Base-by-base conservation (phyloP, 2,113 vertebrate genomes). In the Anser cygnoides region DNA sequence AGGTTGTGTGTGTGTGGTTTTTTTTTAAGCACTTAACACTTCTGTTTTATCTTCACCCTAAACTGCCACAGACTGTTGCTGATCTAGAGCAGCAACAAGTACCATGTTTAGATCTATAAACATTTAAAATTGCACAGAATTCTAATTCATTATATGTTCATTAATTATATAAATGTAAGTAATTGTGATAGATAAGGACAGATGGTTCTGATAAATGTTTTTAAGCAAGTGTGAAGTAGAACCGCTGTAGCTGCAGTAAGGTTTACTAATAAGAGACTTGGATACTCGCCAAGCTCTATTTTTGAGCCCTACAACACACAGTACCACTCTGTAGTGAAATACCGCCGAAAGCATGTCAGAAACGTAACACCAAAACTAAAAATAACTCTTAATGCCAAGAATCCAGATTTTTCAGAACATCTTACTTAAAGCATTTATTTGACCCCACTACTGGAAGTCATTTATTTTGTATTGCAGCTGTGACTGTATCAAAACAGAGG, bases 261-360 rank as follows among this genome's bases (percentile, higher is more conserved):
- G 43, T 90, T 94, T 90, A 70, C 74, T 89, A 92, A 71, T 85
- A 88, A 90, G 65, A 94, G 92, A 9, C 46, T 89, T 94, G 96
- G 86, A 75, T 93, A 26, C 35, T 80, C 68, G 94, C 68, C 81
- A 95, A 46, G 77, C 57, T 92, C 39, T 94, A 54, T 94, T 96
- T 96, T 87, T 94, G 78, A 72, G 59, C 50, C 11, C 77, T 90
- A 18, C 35, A 78, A 19, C 90, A 21, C 39, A 49, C 76, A 77
- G 74, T 92, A 82, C 33, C 29, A 65, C n/a, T 92, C 39, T 18
- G 28, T 67, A 70, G 82, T 75, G 73, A 92, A 92, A 77, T 71
- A 74, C 43, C 66, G 31, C 79, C 84, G 52, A 92, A 90, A 87
- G 65, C 76, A 43, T 67, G 37, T 74, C 59, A 55, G 82, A 89